phyloP scores from a whole-genome alignment of 2,113 vertebrate species.

The Gopherus evgoodei region DNA sequence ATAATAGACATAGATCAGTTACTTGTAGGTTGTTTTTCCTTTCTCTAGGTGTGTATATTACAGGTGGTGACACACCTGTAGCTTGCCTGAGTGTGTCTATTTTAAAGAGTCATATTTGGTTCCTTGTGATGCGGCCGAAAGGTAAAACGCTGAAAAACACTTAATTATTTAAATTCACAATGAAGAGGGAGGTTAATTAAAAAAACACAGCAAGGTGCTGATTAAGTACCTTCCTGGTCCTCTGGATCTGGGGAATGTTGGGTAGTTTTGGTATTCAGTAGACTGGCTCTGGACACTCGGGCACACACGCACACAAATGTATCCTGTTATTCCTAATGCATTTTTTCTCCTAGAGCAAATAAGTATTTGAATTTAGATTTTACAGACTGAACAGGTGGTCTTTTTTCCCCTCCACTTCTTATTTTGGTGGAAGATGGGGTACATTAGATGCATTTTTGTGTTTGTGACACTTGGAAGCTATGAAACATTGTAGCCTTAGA shows the following conservation, averaged over 20 bases:
- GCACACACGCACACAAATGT: too few relatives aligned
- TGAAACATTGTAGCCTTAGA: constrained; percentile 32
- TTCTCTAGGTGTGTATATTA: not conserved
- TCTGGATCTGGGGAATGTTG: not conserved
- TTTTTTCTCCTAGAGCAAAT: constrained; percentile 18
- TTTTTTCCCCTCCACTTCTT: not conserved
- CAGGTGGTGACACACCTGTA: not conserved
- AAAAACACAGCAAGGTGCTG: not conserved
- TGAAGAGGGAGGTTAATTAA: not conserved
- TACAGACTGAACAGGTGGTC: constrained; percentile 52
- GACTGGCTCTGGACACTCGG: not conserved
- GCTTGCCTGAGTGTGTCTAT: not conserved
- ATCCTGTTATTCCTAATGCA: not conserved
- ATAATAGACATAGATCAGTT: rapidly evolving
- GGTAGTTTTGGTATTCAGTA: not conserved
- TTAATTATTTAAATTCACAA: not conserved
- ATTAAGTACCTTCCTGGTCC: not conserved
- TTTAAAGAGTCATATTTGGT: not conserved
- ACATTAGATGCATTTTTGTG: constrained; percentile 41
- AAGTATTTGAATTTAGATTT: constrained; percentile 43
- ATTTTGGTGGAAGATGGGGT: constrained; percentile 59
- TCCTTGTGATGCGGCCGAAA: not conserved
- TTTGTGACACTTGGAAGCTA: constrained; percentile 58
- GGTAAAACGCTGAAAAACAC: not conserved
- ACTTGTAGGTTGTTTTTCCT: not conserved